Conservation (phyloP, 2,797 vertebrate genomes). For the Agapornis canus region DNA sequence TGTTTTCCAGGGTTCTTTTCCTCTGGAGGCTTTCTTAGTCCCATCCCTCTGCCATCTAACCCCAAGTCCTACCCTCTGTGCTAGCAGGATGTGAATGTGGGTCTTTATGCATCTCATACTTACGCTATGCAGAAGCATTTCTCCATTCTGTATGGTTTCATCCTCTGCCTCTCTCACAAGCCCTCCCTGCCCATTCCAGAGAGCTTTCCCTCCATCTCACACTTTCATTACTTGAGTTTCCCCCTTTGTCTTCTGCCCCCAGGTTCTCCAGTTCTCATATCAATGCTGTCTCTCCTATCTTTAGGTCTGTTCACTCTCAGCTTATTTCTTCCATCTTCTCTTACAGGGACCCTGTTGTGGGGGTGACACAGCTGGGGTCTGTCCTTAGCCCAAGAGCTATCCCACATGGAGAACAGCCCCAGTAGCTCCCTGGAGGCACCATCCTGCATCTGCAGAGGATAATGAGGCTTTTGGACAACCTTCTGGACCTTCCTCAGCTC, state of each 20-base stretch:
- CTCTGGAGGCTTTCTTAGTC: background rate
- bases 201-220: background rate
- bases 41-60: background rate
- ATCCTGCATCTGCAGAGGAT: background rate
- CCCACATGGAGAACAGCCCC: background rate
- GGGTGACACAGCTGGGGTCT: background rate
- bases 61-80: background rate
- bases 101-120: background rate
- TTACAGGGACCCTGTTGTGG: background rate
- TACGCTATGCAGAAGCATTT: background rate
- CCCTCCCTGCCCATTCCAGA: background rate
- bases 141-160: background rate
- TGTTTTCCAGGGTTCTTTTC: background rate
- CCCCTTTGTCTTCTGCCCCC: background rate
- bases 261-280: background rate
- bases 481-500: background rate
- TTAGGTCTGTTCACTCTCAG: background rate
- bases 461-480: background rate
- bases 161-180: background rate
- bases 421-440: accelerated
- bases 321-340: background rate
- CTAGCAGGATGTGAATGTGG: background rate
- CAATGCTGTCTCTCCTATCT: background rate
- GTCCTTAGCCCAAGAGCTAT: background rate
- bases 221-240: background rate